Evolutionary conservation across 2,888 invertebrate species (phyloP).

Genomic region (Polymixis flavicincta): DNA sequence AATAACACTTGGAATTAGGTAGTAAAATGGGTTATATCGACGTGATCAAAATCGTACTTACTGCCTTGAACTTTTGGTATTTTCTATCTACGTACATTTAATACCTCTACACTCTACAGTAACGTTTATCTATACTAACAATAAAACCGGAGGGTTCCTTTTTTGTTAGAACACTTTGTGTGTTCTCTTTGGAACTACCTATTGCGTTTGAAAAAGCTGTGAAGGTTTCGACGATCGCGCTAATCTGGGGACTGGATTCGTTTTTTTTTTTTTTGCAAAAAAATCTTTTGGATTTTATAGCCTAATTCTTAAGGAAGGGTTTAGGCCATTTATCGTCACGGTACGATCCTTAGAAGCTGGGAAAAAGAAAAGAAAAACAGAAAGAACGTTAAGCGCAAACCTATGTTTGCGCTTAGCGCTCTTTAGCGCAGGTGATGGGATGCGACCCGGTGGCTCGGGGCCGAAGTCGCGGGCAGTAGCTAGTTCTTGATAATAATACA

Average conservation of each 20-base stretch:
- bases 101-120: neutral
- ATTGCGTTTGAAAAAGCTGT: neutral
- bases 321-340: neutral
- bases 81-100: neutral
- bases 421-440: neutral
- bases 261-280: too few species aligned
- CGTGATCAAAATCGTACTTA: neutral
- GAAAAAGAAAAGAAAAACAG: neutral
- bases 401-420: too few species aligned
- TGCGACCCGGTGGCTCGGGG: neutral
- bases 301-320: neutral
- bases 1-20: constrained; percentile 1
- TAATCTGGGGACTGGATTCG: too few species aligned
- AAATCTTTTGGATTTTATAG: neutral
- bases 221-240: too few species aligned
- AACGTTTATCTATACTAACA: neutral
- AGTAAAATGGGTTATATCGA: neutral
- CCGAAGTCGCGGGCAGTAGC: neutral
- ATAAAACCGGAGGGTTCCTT: neutral
- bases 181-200: neutral
- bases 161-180: neutral
- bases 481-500: neutral
- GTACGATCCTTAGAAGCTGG: neutral
- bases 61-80: neutral
- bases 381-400: neutral